Conservation (phyloP, 1,140 invertebrate species). For the Drosophila nannoptera region DNA sequence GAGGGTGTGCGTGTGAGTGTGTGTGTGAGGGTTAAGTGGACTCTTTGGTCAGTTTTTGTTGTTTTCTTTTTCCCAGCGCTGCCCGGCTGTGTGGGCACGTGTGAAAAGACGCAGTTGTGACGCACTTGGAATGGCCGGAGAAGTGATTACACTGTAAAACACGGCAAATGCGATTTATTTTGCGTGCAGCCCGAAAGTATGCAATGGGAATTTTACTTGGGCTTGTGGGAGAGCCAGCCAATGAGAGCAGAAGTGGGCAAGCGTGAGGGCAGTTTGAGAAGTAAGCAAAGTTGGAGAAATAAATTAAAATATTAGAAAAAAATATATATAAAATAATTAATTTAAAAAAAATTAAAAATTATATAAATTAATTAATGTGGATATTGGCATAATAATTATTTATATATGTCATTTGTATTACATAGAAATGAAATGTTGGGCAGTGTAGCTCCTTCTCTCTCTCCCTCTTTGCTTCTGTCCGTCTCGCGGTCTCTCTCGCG, state of each 20-base stretch:
- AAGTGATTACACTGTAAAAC: slow-evolving; percentile 31
- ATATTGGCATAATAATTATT: no score
- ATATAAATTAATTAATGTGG: no score
- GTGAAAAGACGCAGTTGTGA: slow-evolving; percentile 62
- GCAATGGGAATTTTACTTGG: slow-evolving; percentile 12
- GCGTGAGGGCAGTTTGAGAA: neutral
- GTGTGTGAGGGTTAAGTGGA: slow-evolving; percentile 56
- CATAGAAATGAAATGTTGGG: no score
- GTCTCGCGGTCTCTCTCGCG: no score
- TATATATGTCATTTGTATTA: no score
- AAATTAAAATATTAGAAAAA: no score
- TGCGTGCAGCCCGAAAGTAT: slow-evolving; percentile 52
- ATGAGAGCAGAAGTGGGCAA: no score
- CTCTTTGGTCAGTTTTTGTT: slow-evolving; percentile 44
- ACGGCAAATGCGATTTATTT: slow-evolving; percentile 13
- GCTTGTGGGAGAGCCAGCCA: neutral
- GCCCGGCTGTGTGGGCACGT: slow-evolving; percentile 45
- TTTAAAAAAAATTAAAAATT: no score
- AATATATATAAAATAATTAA: no score
- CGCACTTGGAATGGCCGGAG: slow-evolving; percentile 23
- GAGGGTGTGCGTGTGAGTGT: slow-evolving; percentile 9
- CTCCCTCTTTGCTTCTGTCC: no score
- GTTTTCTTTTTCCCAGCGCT: slow-evolving; percentile 13
- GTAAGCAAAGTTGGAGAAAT: no score
- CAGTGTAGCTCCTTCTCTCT: neutral